Conservation (phyloP, 2,113 vertebrate genomes). For the Peromyscus polionotus region DNA sequence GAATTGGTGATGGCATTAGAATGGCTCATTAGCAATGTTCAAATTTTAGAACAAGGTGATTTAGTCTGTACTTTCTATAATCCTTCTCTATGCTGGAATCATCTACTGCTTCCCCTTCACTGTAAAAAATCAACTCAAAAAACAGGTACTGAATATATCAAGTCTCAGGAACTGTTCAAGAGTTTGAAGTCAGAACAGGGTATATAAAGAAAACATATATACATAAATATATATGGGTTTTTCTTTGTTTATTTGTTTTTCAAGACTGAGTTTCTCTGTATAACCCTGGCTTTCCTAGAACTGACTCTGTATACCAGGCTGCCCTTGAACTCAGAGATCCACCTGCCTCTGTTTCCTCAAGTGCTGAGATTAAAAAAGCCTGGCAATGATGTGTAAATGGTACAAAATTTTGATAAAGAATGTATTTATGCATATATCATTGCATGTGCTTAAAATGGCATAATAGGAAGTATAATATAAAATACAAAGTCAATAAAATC, state of each 20-base stretch:
- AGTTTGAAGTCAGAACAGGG: neutral
- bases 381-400: neutral
- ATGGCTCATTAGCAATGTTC: neutral
- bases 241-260: neutral
- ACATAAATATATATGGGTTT: neutral
- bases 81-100: neutral
- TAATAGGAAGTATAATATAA: neutral
- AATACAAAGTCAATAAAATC: neutral
- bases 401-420: neutral
- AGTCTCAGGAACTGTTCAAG: neutral
- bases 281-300: neutral
- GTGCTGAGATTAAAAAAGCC: neutral
- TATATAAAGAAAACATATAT: neutral
- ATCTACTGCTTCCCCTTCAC: neutral
- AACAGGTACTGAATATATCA: neutral
- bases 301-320: neutral
- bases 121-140: neutral
- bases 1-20: neutral
- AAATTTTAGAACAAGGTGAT: neutral
- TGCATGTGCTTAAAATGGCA: neutral
- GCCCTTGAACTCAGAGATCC: too few species aligned
- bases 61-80: neutral
- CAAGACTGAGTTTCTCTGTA: neutral
- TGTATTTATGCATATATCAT: neutral
- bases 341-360: neutral